Evolutionary conservation across 2,113 vertebrate species (phyloP), one percentile per base, ranked within the genome.

Genomic region (Gulo gulo): DNA sequence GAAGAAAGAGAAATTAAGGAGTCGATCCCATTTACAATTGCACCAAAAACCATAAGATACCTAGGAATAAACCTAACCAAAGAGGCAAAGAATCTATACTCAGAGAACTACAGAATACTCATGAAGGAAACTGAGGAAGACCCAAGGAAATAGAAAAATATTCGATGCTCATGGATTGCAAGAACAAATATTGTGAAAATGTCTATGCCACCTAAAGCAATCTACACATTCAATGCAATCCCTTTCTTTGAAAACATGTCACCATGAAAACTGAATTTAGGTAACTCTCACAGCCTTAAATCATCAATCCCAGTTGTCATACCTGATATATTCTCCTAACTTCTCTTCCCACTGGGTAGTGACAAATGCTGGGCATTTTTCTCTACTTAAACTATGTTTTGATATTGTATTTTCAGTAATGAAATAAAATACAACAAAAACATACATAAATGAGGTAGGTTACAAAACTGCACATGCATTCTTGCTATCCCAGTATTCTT

Each of bases 301-400:
- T 95, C 89, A 89, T 95, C 89, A 88, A 95, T 76, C 71, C 26
- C 73, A 78, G 52, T 45, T 74, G 82, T 65, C 59, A 95, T 45
- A 63, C 76, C 23, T 90, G 69, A 61, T n/a, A 55, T 61, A 61
- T 97, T 93, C 63, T 78, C 47, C n/a, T 65, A 91, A 79, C 63
- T 95, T 91, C 65, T 91, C 63, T 91, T 93, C 69, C 47, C 71
- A 93, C 57, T 71, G 42, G 26, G 23, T 20, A 81, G 45, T 52
- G 96, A 94, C 57, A 80, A 92, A 74, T 39, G 52, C 14, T 95
- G 65, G 87, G 39, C 67, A 82, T 84, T 71, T 90, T 39, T 36
- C 24, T 94, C 76, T 85, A 84, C 59, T 94, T 93, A 94, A 95
- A 78, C 39, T 94, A 39, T 86, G 45, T 67, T 95, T 94, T 42